A percentile compares a stretch with the other conserved stretches of the same genome.
phyloP scores from a whole-genome alignment of 1,140 invertebrate genomes.

The Drosophila funebris region DNA sequence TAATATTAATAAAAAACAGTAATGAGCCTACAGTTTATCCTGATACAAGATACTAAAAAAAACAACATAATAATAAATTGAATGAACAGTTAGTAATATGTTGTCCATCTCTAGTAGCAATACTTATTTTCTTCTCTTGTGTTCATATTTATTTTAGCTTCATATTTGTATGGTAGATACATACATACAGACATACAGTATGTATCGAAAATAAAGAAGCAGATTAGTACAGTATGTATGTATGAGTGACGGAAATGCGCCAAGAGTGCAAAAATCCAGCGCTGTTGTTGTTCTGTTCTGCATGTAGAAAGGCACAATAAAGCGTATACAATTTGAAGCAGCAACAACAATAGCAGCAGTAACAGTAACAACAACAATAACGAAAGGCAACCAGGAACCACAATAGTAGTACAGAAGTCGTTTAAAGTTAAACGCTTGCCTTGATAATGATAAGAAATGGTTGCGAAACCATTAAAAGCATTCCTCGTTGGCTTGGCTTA shows the following conservation, averaged over 20 bases:
- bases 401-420: constrained; percentile 46
- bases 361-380: constrained; percentile 32
- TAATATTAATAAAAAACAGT: no score
- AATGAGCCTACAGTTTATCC: no score
- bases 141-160: no score
- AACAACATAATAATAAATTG: no score
- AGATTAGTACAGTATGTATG: neutral
- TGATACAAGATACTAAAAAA: no score
- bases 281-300: neutral
- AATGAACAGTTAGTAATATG: no score
- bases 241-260: constrained; percentile 24
- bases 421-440: constrained; percentile 56
- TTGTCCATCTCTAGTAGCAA: no score
- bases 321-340: constrained; percentile 9
- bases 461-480: constrained; percentile 48
- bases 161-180: no score
- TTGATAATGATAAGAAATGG: constrained; percentile 62
- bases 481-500: constrained; percentile 22
- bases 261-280: constrained; percentile 20
- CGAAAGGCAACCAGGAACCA: no score
- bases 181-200: no score
- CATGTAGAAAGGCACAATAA: constrained; percentile 24
- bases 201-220: neutral
- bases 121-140: no score
- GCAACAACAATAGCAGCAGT: neutral